Percentiles rank a stretch among this genome's conserved stretches.
Evolutionary conservation across 2,113 vertebrate species (phyloP).

Genomic region (Megaceryle torquata): DNA sequence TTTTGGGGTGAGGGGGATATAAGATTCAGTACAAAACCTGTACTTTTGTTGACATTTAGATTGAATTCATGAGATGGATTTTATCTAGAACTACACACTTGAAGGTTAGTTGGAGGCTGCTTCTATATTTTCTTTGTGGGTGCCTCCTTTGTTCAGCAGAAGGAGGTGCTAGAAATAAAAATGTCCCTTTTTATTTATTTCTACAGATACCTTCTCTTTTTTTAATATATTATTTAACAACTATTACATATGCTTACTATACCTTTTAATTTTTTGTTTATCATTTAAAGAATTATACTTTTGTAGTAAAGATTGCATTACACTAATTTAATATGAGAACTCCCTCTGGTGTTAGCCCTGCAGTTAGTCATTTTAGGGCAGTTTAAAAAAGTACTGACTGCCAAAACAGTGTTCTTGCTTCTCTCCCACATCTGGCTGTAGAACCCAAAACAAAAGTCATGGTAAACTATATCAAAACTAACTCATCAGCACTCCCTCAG

Average conservation of each 20-base stretch:
- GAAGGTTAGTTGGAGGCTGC: background rate
- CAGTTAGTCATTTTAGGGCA: background rate
- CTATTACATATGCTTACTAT: background rate
- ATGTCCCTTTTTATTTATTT: background rate
- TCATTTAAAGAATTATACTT: background rate
- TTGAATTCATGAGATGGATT: background rate
- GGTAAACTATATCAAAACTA: background rate
- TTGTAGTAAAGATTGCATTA: background rate
- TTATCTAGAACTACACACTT: background rate
- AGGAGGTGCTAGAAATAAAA: background rate
- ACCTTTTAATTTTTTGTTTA: background rate
- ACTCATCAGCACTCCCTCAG: too few species aligned
- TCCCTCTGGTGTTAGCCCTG: background rate
- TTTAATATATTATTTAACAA: background rate
- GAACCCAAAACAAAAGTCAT: background rate
- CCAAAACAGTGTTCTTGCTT: background rate
- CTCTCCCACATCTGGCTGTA: background rate
- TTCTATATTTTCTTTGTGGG: background rate
- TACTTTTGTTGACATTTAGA: background rate
- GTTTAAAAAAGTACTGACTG: background rate
- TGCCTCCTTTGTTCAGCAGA: background rate
- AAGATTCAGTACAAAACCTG: background rate
- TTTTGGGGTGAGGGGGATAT: background rate
- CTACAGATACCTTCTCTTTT: background rate
- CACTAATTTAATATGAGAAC: background rate